These are phyloP conservation scores for Sympetrum striolatum DNA, from an alignment of 2,888 invertebrate species.

Conservation along the genomic window DNA sequence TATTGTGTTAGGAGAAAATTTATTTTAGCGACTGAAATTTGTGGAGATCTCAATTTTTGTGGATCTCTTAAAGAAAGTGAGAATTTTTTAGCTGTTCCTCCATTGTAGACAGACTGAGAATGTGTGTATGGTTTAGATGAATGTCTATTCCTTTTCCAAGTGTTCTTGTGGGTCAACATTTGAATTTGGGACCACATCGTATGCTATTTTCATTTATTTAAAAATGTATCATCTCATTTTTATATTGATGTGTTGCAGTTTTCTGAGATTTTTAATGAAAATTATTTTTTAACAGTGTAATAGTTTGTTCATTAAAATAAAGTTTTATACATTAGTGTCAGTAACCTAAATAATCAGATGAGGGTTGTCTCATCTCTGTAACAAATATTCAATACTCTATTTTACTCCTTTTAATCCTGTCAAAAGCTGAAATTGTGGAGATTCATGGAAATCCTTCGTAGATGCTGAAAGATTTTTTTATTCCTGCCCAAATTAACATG, in stretches of 20 bases:
- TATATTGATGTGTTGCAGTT: background rate
- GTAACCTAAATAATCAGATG: background rate
- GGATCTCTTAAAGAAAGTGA: background rate
- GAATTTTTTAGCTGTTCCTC: background rate
- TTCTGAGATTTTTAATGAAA: background rate
- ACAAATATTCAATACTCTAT: background rate
- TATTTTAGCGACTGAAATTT: background rate
- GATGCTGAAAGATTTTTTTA: background rate
- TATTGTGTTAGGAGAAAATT: background rate
- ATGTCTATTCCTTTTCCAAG: background rate
- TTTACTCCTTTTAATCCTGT: background rate
- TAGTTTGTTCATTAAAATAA: background rate
- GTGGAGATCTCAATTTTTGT: background rate
- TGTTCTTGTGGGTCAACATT: background rate
- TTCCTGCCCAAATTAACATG: background rate
- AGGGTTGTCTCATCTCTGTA: background rate
- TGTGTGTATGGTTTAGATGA: background rate
- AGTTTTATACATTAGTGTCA: background rate
- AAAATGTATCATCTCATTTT: background rate
- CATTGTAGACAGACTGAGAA: background rate
- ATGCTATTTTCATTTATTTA: background rate
- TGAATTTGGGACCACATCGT: background rate
- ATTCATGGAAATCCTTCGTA: background rate
- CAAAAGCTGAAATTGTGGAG: background rate
- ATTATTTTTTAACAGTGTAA: background rate